Evolutionary conservation across 2,888 invertebrate genomes (phyloP), one percentile per base, ranked within the genome.

Genomic region (Papilio elwesi): DNA sequence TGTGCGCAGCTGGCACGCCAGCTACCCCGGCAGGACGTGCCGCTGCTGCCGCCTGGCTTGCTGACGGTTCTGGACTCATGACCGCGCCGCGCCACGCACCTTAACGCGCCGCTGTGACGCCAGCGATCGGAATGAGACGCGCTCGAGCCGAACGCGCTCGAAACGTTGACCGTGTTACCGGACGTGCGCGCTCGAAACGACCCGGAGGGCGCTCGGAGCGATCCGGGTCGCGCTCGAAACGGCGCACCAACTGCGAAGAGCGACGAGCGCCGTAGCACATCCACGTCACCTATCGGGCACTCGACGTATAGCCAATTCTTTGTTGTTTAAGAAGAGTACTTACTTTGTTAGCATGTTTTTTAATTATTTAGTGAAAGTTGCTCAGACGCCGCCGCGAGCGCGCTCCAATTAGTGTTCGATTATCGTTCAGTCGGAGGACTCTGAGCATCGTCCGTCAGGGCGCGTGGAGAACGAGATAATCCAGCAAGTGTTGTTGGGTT

Each of bases 311-410:
- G 91, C 88, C 85, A 90, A 92, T 90, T 90, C 87, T 87, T 88
- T 89, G 88, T 90, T 89, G 83, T 87, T 84, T 88, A 87, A 88
- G 88, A 89, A 81, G 85, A 88, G 91, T 92, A 92, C 92, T 91
- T 92, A 92, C 88, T 87, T 89, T 87, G 89, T 91, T 90, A 89
- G 89, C 85, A 88, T 87, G 89, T 91, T 92, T 91, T 84, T 86
- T 88, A 87, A 89, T 90, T 87, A 78, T 82, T 89, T 90, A 92
- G 93, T 92, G 93, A 92, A 92, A 93, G 93, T 92, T 92, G 92
- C 91, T 92, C 92, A 91, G 91, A 88, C 91, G 90, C 91, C 85
- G 88, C 86, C 85, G 85, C 87, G 89, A 90, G 90, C 90, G 91
- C 87, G 90, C 90, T 90, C 90, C 91, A 86, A 90, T 89, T 88